Evolutionary conservation across 2,888 invertebrate genomes (phyloP).

Genomic region (Brenthis daphne): DNA sequence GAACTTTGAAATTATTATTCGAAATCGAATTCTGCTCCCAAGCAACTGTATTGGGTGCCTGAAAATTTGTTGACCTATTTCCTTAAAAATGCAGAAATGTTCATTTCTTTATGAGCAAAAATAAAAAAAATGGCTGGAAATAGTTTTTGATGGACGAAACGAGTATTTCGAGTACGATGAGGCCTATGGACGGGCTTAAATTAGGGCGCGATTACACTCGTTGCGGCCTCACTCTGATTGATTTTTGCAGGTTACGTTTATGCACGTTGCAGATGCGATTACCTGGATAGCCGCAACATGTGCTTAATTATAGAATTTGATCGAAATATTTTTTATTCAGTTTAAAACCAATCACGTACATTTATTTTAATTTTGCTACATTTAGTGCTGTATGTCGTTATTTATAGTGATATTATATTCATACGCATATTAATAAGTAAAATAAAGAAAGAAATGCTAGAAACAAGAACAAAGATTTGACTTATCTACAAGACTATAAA

Average conservation of each 20-base stretch:
- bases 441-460: too few relatives aligned
- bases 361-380: background rate
- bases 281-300: conserved; percentile 25
- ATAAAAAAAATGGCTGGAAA: conserved; percentile 23
- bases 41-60: conserved; percentile 14
- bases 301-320: conserved; percentile 22
- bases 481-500: background rate
- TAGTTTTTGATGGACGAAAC: conserved; percentile 29
- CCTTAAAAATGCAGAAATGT: conserved; percentile 15
- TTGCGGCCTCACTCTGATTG: conserved; percentile 37
- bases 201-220: conserved; percentile 41
- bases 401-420: too few relatives aligned
- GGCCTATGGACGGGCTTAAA: conserved; percentile 34
- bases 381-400: too few relatives aligned
- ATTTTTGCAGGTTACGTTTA: conserved; percentile 35
- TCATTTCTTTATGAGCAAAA: conserved; percentile 19
- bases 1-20: background rate
- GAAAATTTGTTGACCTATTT: conserved; percentile 17
- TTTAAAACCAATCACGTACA: background rate
- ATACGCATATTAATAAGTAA: too few relatives aligned
- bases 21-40: conserved; percentile 8
- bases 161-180: conserved; percentile 23
- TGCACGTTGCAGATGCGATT: conserved; percentile 27
- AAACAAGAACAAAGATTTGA: too few relatives aligned
- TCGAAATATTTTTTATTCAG: conserved; percentile 10